phyloP scores from a whole-genome alignment of 2,113 vertebrate species.

The Mobula birostris region DNA sequence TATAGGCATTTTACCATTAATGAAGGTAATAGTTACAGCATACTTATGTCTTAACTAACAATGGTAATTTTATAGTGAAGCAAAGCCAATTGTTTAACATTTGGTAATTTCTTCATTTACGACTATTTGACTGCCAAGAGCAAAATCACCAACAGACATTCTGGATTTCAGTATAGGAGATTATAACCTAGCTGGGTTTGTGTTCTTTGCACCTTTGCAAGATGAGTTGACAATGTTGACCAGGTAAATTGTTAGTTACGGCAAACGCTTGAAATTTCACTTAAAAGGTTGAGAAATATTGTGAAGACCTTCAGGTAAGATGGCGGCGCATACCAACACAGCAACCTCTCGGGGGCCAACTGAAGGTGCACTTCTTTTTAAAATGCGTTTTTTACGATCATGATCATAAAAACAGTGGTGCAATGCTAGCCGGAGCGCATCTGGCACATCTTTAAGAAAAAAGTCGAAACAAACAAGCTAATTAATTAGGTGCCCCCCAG shows the following conservation, averaged over 20 bases:
- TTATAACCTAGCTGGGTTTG: background rate
- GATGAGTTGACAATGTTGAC: background rate
- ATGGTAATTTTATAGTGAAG: background rate
- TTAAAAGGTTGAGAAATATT: background rate
- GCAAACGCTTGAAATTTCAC: background rate
- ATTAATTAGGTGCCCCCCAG: too few species aligned
- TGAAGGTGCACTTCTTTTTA: too few species aligned
- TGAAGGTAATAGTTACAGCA: background rate
- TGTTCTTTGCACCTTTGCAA: background rate
- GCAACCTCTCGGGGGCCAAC: too few species aligned
- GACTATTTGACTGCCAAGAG: too few species aligned
- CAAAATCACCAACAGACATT: background rate
- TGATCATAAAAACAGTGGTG: too few species aligned
- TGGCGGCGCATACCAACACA: too few species aligned
- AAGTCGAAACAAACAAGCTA: too few species aligned
- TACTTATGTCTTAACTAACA: background rate
- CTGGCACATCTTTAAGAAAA: too few species aligned
- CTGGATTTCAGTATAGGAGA: background rate
- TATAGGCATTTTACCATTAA: background rate
- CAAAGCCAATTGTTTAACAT: background rate
- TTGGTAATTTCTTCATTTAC: too few species aligned
- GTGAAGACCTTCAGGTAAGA: background rate
- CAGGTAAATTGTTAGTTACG: background rate
- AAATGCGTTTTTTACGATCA: too few species aligned
- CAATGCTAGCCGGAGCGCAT: too few species aligned